phyloP scores from a whole-genome alignment of 2,888 invertebrate species.

The Caenorhabditis angaria region DNA sequence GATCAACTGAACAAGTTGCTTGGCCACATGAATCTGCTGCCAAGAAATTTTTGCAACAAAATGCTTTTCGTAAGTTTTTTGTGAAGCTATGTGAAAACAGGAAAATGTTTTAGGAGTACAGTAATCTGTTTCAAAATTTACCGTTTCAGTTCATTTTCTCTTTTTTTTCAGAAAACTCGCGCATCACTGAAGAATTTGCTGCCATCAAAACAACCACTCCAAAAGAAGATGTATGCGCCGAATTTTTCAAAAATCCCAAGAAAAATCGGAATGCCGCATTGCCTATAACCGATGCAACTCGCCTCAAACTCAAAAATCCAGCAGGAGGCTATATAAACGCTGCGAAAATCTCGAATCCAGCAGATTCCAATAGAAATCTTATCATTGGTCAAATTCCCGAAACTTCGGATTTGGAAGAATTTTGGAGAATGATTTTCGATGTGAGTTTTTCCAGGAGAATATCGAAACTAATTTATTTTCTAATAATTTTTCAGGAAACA shows the following conservation, averaged over 20 bases:
- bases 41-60: not conserved
- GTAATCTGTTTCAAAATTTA: too few relatives aligned
- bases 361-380: not conserved
- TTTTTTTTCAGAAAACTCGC: too few relatives aligned
- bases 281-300: constrained; percentile 18
- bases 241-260: not conserved
- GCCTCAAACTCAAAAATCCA: constrained; percentile 10
- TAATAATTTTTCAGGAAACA: constrained; percentile 7
- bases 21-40: not conserved
- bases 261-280: constrained; percentile 14
- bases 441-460: too few relatives aligned
- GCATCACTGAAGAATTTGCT: not conserved
- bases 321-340: constrained; percentile 13
- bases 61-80: not conserved
- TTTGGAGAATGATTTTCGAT: constrained; percentile 30
- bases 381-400: not conserved
- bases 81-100: too few relatives aligned
- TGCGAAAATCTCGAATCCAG: constrained; percentile 12
- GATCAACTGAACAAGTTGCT: too few relatives aligned
- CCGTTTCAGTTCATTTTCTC: too few relatives aligned
- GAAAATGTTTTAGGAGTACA: too few relatives aligned
- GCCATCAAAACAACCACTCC: not conserved
- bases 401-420: constrained; percentile 14
- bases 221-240: not conserved
- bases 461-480: not conserved